Evolutionary conservation across 2,888 invertebrate species (phyloP).

Genomic region (Camptogramma bilineatum): DNA sequence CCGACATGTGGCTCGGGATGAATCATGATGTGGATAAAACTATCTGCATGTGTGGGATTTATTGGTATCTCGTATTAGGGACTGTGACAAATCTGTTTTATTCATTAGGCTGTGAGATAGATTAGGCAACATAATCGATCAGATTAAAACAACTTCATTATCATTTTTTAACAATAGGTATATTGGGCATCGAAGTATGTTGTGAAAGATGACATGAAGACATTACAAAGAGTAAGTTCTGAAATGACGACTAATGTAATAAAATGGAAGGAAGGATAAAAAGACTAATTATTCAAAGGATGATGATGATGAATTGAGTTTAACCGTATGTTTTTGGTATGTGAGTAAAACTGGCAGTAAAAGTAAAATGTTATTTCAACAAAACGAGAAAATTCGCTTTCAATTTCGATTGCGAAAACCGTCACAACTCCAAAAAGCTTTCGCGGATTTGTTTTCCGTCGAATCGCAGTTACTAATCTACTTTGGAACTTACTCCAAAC

Average conservation of each 20-base stretch:
- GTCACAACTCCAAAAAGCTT: constrained; percentile 41
- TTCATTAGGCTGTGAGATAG: constrained; percentile 3
- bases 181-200: no score
- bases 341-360: constrained; percentile 3
- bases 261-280: no score
- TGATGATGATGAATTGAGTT: no score
- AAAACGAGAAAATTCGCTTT: constrained; percentile 25
- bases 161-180: no score
- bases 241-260: no score
- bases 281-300: no score
- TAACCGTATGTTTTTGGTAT: no score
- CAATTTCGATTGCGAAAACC: constrained; percentile 40
- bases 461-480: constrained; percentile 62
- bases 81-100: constrained; percentile 22
- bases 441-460: constrained; percentile 45
- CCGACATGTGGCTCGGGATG: constrained; percentile 75
- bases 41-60: constrained; percentile 50
- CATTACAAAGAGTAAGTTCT: no score
- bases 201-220: no score
- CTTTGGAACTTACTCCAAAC: constrained; percentile 62
- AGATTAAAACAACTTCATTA: background rate
- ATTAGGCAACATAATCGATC: background rate
- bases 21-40: constrained; percentile 49
- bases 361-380: constrained; percentile 4
- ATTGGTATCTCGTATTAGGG: constrained; percentile 25